These are phyloP conservation scores for Nomia melanderi DNA, from an alignment of 1,140 invertebrate genomes.

Conservation along the genomic window DNA sequence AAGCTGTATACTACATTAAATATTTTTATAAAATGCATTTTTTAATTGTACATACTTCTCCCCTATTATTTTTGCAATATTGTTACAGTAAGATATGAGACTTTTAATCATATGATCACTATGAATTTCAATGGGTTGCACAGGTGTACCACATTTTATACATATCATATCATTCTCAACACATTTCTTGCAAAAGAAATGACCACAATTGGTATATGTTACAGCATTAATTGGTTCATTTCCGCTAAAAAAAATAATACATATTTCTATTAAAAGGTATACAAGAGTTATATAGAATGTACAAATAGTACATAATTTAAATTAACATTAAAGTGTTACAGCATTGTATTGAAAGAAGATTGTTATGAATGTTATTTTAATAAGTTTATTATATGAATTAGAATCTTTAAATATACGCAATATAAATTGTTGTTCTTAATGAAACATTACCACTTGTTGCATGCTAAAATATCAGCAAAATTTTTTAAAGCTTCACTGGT, in stretches of 20 bases:
- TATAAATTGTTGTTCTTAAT: constrained; percentile 5
- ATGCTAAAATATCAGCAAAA: constrained; percentile 54
- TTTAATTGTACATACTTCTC: constrained; percentile 56
- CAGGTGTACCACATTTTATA: constrained; percentile 62
- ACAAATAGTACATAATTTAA: constrained; percentile 6
- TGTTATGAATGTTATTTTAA: neutral
- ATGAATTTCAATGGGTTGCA: constrained; percentile 61
- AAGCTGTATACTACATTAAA: no score
- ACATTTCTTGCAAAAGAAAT: constrained; percentile 71
- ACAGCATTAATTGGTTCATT: constrained; percentile 56
- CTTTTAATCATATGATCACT: constrained; percentile 59
- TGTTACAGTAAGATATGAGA: constrained; percentile 61
- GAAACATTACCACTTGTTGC: constrained; percentile 63
- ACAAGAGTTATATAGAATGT: constrained; percentile 1
- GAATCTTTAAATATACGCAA: neutral
- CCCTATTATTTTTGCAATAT: constrained; percentile 60
- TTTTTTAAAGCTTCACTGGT: constrained; percentile 54
- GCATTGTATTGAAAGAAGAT: neutral
- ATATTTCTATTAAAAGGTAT: constrained; percentile 50
- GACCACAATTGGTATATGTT: constrained; percentile 68
- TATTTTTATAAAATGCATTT: neutral
- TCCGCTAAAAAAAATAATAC: constrained; percentile 58
- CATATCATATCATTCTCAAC: constrained; percentile 55
- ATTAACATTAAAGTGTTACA: neutral
- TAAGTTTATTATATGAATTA: neutral